phyloP scores from a whole-genome alignment of 2,113 vertebrate genomes.

The Platysteira castanea region DNA sequence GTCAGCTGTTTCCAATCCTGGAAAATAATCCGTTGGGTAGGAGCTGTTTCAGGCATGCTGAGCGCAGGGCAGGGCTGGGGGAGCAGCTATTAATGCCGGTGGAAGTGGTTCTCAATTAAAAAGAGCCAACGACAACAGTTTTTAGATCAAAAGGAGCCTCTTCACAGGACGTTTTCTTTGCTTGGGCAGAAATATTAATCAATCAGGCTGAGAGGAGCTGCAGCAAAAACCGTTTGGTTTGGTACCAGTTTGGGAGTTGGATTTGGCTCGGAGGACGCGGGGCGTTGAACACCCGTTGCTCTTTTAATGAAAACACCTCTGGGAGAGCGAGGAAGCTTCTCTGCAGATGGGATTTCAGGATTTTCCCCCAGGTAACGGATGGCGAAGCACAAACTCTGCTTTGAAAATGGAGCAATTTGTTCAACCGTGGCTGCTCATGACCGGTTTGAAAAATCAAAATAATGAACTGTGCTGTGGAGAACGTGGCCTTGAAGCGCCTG shows the following conservation, averaged over 20 bases:
- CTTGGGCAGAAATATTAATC: neutral
- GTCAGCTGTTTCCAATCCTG: neutral
- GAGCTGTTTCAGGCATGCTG: neutral
- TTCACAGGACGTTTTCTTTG: neutral
- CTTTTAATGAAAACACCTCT: neutral
- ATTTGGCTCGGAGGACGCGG: neutral
- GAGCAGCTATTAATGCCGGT: neutral
- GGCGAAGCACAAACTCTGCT: neutral
- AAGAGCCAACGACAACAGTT: neutral
- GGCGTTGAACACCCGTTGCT: neutral
- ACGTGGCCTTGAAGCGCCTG: rapidly evolving
- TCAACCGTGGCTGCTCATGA: neutral
- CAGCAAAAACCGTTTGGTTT: neutral
- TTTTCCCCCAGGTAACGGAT: neutral
- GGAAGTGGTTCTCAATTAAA: neutral
- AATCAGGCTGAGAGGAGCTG: neutral
- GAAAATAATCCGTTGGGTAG: neutral
- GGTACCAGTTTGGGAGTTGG: neutral
- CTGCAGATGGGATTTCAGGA: neutral
- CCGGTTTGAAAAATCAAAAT: neutral
- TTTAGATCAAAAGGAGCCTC: slow-evolving; percentile 9
- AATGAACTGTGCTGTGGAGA: neutral
- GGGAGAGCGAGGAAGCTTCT: neutral
- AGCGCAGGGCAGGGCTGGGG: neutral
- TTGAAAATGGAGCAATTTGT: neutral